phyloP scores from a whole-genome alignment of 1,140 invertebrate species.

The Hycleus cichorii region DNA sequence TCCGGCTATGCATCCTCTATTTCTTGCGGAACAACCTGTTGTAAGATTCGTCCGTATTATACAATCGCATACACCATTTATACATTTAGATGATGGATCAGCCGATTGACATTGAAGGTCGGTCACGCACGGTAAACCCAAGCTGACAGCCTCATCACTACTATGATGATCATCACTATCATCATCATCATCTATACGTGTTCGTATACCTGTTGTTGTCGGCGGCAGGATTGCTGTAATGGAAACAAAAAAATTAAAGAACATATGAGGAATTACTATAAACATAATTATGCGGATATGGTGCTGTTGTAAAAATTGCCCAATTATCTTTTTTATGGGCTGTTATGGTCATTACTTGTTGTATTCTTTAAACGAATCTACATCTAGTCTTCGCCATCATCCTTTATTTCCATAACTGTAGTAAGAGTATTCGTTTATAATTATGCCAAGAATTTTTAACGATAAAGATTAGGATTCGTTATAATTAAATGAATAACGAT shows the following conservation, averaged over 20 bases:
- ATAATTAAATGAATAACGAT: no score
- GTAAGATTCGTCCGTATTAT: slow-evolving; percentile 45
- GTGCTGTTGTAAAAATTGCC: no score
- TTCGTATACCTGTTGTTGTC: slow-evolving; percentile 28
- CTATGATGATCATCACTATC: slow-evolving; percentile 15
- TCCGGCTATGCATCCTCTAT: slow-evolving; percentile 68
- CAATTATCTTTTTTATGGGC: no score
- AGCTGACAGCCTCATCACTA: slow-evolving; percentile 55
- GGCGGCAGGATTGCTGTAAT: slow-evolving; percentile 20
- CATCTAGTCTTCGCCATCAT: no score
- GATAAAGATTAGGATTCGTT: no score
- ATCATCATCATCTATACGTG: slow-evolving; percentile 38
- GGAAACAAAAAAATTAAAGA: not conserved
- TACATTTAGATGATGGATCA: slow-evolving; percentile 69
- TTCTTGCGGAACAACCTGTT: slow-evolving; percentile 57
- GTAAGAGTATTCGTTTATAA: no score
- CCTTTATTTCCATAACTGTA: no score
- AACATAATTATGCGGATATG: no score
- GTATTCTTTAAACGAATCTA: no score
- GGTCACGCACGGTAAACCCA: slow-evolving; percentile 66
- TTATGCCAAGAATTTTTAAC: no score
- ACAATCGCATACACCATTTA: slow-evolving; percentile 76
- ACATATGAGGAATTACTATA: not conserved
- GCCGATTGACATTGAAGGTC: slow-evolving; percentile 72
- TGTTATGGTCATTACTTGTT: no score